phyloP scores from a whole-genome alignment of 2,113 vertebrate genomes.

The Petrocephalus microphthalmus region DNA sequence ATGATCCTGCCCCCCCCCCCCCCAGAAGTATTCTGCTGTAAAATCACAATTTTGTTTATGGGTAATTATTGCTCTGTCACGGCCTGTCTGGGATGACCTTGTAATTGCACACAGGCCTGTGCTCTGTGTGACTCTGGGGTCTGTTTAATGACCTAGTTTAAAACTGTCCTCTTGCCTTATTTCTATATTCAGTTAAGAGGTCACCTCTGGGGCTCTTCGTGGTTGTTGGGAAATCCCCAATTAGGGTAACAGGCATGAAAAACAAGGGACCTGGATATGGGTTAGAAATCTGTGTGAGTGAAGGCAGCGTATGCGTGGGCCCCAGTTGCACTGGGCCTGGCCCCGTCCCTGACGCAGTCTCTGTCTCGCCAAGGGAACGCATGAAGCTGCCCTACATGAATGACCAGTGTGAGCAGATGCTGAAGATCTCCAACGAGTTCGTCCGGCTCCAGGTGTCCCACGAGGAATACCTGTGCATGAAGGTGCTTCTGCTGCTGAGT shows the following conservation, averaged over 20 bases:
- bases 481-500: slow-evolving; percentile 90
- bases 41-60: neutral
- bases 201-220: neutral
- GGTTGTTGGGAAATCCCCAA: neutral
- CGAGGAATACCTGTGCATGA: slow-evolving; percentile 98
- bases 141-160: neutral
- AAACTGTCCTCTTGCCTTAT: neutral
- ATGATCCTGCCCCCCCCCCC: neutral
- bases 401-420: slow-evolving; percentile 89
- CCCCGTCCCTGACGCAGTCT: neutral
- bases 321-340: neutral
- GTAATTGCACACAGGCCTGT: neutral
- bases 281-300: neutral
- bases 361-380: slow-evolving; percentile 69
- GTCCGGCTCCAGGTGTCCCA: slow-evolving; percentile 89
- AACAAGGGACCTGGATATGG: neutral
- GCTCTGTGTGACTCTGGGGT: neutral
- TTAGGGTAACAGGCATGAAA: neutral
- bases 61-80: neutral
- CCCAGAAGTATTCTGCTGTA: neutral
- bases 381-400: slow-evolving; percentile 90
- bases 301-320: neutral
- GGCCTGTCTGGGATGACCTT: neutral
- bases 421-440: slow-evolving; percentile 86
- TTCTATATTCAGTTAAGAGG: neutral